phyloP scores from a whole-genome alignment of 2,888 invertebrate genomes.

The Drosophila formosana region DNA sequence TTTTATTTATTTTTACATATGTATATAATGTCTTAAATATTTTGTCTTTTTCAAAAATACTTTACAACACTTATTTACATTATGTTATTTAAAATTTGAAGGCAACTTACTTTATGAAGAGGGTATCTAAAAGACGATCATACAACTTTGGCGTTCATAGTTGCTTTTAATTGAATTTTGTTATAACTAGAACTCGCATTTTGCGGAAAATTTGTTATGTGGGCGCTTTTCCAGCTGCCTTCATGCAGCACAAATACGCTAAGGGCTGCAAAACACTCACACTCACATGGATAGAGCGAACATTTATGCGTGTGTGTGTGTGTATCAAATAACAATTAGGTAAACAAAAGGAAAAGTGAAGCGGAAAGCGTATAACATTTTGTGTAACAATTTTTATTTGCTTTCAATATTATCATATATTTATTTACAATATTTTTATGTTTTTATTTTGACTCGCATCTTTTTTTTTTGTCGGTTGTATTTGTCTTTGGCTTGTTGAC shows the following conservation, averaged over 20 bases:
- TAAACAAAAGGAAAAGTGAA: neutral
- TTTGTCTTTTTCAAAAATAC: too few relatives aligned
- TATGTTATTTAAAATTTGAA: too few relatives aligned
- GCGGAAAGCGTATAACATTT: constrained; percentile 22
- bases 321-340: constrained; percentile 53
- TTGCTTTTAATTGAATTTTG: constrained; percentile 49
- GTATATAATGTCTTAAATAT: too few relatives aligned
- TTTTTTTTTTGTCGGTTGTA: neutral
- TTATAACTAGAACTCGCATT: constrained; percentile 41
- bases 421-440: constrained; percentile 13
- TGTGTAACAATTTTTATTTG: neutral
- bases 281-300: neutral
- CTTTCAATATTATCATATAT: constrained; percentile 26
- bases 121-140: neutral
- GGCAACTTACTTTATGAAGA: neutral
- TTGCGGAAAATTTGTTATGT: constrained; percentile 33
- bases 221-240: constrained; percentile 22
- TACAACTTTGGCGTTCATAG: neutral
- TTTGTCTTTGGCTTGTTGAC: constrained; percentile 32
- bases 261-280: constrained; percentile 13
- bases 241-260: constrained; percentile 36
- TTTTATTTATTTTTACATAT: too few relatives aligned
- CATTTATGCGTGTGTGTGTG: constrained; percentile 2
- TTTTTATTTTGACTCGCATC: constrained; percentile 16
- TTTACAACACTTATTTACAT: too few relatives aligned